These are phyloP conservation scores for Boulengeromyrus knoepffleri DNA, from an alignment of 2,113 vertebrate species.

Conservation along the genomic window DNA sequence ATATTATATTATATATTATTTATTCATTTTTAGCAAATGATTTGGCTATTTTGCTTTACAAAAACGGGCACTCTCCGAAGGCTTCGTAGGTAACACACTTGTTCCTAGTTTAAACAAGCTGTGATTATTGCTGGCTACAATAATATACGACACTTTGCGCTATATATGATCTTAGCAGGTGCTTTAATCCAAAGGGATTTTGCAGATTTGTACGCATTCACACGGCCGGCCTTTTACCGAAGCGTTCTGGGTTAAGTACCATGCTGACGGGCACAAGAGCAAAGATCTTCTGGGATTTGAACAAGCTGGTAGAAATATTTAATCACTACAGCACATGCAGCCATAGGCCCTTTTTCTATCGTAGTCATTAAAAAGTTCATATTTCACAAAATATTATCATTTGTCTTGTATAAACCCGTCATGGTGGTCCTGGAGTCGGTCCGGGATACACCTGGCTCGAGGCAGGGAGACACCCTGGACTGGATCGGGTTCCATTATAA, in stretches of 20 bases:
- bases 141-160: neutral
- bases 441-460: neutral
- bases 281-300: neutral
- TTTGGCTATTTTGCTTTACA: neutral
- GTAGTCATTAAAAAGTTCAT: neutral
- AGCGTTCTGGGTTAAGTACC: neutral
- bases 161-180: neutral
- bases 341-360: neutral
- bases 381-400: conserved; percentile 6
- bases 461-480: neutral
- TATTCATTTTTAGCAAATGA: neutral
- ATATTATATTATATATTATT: too few species aligned
- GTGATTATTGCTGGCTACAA: neutral
- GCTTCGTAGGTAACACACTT: neutral
- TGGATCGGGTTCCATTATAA: neutral
- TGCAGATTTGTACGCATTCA: neutral
- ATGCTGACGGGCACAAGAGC: neutral
- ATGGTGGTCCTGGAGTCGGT: neutral
- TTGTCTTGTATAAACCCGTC: neutral
- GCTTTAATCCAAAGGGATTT: neutral
- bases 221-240: neutral
- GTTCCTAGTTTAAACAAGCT: neutral
- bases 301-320: neutral
- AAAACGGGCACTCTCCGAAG: neutral
- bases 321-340: neutral